phyloP scores from a whole-genome alignment of 2,888 invertebrate species.

The Conchocele bisecta region DNA sequence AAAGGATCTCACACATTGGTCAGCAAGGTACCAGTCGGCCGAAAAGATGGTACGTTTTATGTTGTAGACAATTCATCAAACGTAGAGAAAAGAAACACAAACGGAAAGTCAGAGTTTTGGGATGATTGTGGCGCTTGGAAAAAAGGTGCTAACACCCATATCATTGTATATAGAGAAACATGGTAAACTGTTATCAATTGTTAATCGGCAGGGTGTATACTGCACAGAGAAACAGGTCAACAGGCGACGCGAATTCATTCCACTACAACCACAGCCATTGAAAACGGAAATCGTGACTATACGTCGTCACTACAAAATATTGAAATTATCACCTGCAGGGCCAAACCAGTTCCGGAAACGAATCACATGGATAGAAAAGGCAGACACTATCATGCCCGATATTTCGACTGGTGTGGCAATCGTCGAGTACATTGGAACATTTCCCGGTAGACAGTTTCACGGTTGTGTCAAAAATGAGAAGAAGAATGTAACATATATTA shows the following conservation, averaged over 20 bases:
- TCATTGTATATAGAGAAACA: no score
- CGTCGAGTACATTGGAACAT: constrained; percentile 27
- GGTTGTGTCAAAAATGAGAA: constrained; percentile 2
- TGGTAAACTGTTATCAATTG: no score
- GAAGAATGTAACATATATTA: constrained; percentile 15
- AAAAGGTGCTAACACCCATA: no score
- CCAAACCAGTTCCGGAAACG: constrained; percentile 7
- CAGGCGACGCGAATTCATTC: constrained; percentile 13
- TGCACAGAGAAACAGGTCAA: constrained; percentile 18
- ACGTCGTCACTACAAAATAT: constrained; percentile 14
- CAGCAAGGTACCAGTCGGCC: no score
- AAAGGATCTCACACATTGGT: no score
- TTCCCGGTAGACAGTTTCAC: constrained; percentile 5
- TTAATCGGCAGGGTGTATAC: neutral
- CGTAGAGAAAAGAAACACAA: neutral
- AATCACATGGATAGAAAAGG: constrained; percentile 14
- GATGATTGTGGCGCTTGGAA: constrained; percentile 26
- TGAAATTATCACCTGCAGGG: no score
- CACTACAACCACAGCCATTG: constrained; percentile 11
- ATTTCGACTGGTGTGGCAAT: neutral
- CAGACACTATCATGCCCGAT: neutral
- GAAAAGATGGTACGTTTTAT: constrained; percentile 25
- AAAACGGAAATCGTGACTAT: neutral
- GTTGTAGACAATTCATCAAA: constrained; percentile 21
- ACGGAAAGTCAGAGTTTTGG: constrained; percentile 12